Evolutionary conservation across 2,797 vertebrate species (phyloP).

Genomic region (Phrynocephalus guinanensis): DNA sequence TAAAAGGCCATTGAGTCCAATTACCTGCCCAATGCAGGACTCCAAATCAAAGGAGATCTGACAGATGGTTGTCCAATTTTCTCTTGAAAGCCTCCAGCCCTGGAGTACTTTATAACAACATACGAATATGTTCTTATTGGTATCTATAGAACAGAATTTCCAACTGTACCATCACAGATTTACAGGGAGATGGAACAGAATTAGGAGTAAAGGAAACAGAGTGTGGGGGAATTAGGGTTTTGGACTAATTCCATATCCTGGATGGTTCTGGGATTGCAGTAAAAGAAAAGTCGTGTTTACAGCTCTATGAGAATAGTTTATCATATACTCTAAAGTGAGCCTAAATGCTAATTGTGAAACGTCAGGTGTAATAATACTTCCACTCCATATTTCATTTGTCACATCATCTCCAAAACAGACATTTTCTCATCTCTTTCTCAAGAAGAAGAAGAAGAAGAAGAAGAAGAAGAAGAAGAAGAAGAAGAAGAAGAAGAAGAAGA

Average conservation of each 20-base stretch:
- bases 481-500: not conserved
- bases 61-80: no score
- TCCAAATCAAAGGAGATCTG: no score
- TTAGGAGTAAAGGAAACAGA: not conserved
- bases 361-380: fast-evolving
- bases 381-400: constrained; percentile 13
- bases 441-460: not conserved
- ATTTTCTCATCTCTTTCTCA: not conserved
- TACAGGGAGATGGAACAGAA: not conserved
- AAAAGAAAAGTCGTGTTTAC: not conserved
- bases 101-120: no score
- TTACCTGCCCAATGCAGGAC: no score
- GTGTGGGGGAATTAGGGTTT: no score
- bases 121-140: not conserved
- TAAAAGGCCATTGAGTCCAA: no score
- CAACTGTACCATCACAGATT: no score
- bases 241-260: no score
- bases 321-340: constrained; percentile 10
- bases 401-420: not conserved
- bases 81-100: no score
- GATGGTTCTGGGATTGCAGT: not conserved
- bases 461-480: not conserved
- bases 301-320: not conserved
- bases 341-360: not conserved
- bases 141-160: not conserved